Base-by-base conservation (phyloP, 2,797 vertebrate species). In the Acanthurus lineatus region DNA sequence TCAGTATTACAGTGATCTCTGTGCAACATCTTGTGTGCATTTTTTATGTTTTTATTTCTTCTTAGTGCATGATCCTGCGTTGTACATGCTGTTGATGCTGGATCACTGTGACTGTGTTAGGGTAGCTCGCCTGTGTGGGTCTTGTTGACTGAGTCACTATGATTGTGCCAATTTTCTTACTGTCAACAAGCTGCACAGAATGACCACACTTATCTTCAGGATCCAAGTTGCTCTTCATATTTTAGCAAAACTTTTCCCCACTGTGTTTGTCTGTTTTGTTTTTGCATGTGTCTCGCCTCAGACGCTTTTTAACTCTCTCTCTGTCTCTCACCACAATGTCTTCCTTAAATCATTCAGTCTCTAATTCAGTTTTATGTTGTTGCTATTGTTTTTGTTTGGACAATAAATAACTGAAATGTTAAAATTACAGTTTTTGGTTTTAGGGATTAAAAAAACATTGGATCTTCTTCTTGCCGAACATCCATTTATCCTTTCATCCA, bases 91-190 rank as follows among this genome's bases (percentile, higher is more conserved):
- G 45, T 76, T 73, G 71, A 52, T 76, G 44, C 69, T 62, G 45
- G 52, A 54, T 58, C n/a, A 1, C 48, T 57, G 63, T 84, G 73
- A 76, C 72, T 82, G 69, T 87, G 77, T 73, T 70, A 65, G 54
- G 49, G 67, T 54, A 62, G 35, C 60, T 56, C 49, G 71, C 52
- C 65, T 77, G 58, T 69, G 73, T 64, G 65, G 78, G 76, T 84
- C 81, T 85, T 56, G 56, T 38, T 85, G 87, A 88, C 85, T 64
- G 12, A 76, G 69, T 22, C 51, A 66, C 44, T 69, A 63, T 76
- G 77, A 71, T 76, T 87, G 52, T 75, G 61, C 45, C 60, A 48
- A 20, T 52, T 53, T 58, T 69, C 58, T 77, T 66, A 57, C 66
- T 74, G 79, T 70, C 77, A 79, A 42, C 32, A 35, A 35, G 32